phyloP scores from a whole-genome alignment of 2,888 invertebrate genomes.

The Cryptophagus acutangulus region DNA sequence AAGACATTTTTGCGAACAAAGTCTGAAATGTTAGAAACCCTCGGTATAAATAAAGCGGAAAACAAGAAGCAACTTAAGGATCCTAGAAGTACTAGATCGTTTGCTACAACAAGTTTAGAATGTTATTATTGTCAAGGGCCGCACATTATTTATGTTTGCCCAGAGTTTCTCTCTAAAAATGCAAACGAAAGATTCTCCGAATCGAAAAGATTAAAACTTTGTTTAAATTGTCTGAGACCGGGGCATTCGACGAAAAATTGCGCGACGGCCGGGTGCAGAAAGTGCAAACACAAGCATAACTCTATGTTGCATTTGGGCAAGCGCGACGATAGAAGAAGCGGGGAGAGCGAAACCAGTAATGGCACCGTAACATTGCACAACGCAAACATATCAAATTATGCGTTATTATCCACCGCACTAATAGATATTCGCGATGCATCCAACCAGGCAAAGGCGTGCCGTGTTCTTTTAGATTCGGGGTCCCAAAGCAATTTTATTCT shows the following conservation, averaged over 20 bases:
- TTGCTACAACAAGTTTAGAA: background rate
- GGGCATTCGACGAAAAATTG: constrained; percentile 8
- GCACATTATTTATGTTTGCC: constrained; percentile 12
- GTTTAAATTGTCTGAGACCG: constrained; percentile 15
- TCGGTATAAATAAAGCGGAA: constrained; percentile 6
- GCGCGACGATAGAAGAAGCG: background rate
- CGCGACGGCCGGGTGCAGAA: constrained; percentile 6
- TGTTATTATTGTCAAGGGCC: constrained; percentile 12
- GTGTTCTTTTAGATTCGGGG: constrained; percentile 10
- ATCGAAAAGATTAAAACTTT: constrained; percentile 12
- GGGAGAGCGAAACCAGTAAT: background rate
- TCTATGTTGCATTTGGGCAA: constrained; percentile 8
- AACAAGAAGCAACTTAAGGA: constrained; percentile 7
- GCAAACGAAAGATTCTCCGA: constrained; percentile 10
- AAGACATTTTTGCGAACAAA: constrained; percentile 11
- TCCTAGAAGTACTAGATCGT: constrained; percentile 8
- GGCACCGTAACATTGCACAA: too few species aligned
- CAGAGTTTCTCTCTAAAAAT: constrained; percentile 12
- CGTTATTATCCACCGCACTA: constrained; percentile 7
- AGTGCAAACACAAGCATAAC: constrained; percentile 11
- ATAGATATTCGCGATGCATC: constrained; percentile 4
- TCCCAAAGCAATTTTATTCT: constrained; percentile 13
- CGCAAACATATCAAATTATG: too few species aligned
- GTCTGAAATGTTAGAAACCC: constrained; percentile 13
- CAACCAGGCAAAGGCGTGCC: background rate